Base-by-base conservation (phyloP, 2,888 invertebrate species). In the Lithophane ornitopus region DNA sequence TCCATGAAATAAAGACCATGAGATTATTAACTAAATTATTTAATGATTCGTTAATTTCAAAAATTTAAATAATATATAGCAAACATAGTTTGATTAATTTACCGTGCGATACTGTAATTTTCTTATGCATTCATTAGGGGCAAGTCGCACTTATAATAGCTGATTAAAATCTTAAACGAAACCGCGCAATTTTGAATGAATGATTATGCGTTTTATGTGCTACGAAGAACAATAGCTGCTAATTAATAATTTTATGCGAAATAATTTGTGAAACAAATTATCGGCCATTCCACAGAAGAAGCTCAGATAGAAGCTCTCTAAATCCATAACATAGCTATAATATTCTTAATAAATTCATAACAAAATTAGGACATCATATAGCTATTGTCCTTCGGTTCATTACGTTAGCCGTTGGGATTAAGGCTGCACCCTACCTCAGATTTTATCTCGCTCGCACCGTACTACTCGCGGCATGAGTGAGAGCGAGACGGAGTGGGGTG, bases 361-460 rank as follows among this genome's bases (percentile, higher is more conserved):
- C 74, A 78, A 82, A 85, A 88, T 90, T 88, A 88, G 65, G 78
- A 41, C 85, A 78, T 87, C 80, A 81, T 89, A 88, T 89, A 89
- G 80, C 87, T 81, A 90, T 91, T 89, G 89, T 90, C 82, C 52
- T 82, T 52, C 66, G 52, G 52, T 84, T 85, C 71, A 87, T 87
- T 87, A 82, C 66, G 59, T 28, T 84, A 84, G 81, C 82, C 85
- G 71, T 85, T 74, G 80, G 87, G 85, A 89, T 90, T 90, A n/a
- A n/a, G n/a, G n/a, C n/a, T n/a, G n/a, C n/a, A n/a, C n/a, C n/a
- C n/a, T n/a, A n/a, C n/a, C n/a, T n/a, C n/a, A n/a, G n/a, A n/a
- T n/a, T n/a, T n/a, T n/a, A n/a, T n/a, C n/a, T n/a, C n/a, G n/a
- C n/a, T n/a, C n/a, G n/a, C n/a, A n/a, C n/a, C n/a, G n/a, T n/a